Evolutionary conservation across 2,888 invertebrate species (phyloP).

Genomic region (Noctua comes): DNA sequence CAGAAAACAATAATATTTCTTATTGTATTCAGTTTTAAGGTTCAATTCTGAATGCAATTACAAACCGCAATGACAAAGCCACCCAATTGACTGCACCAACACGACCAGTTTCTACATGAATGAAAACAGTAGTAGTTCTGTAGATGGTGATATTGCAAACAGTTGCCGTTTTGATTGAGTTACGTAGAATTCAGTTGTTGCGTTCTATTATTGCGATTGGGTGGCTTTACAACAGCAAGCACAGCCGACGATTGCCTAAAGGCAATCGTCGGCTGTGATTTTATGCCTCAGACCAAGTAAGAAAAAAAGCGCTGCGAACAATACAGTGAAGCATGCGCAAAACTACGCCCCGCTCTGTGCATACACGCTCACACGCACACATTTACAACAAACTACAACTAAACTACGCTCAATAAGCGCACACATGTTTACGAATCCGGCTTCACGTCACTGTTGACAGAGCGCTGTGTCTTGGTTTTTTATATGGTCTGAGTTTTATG

Average conservation of each 20-base stretch:
- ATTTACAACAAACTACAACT: neutral
- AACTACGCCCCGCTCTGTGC: no score
- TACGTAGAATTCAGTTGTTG: neutral
- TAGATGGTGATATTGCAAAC: neutral
- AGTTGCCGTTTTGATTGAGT: neutral
- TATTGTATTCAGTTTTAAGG: neutral
- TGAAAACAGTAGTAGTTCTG: neutral
- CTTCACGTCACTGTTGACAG: no score
- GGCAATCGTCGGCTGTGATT: no score
- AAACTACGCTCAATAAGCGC: no score
- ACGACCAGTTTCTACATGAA: neutral
- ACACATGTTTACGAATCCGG: no score
- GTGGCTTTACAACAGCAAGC: neutral
- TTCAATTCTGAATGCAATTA: neutral
- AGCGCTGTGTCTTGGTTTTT: no score
- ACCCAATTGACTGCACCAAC: neutral
- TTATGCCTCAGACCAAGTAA: no score
- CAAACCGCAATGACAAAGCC: neutral
- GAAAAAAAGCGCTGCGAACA: no score
- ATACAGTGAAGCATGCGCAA: no score
- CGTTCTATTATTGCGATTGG: neutral
- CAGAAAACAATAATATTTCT: slow-evolving; percentile 3
- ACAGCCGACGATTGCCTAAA: neutral
- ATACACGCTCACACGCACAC: no score
- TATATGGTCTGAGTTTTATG: neutral